Conservation (phyloP, 2,113 vertebrate species). For the Misgurnus mizolepis region DNA sequence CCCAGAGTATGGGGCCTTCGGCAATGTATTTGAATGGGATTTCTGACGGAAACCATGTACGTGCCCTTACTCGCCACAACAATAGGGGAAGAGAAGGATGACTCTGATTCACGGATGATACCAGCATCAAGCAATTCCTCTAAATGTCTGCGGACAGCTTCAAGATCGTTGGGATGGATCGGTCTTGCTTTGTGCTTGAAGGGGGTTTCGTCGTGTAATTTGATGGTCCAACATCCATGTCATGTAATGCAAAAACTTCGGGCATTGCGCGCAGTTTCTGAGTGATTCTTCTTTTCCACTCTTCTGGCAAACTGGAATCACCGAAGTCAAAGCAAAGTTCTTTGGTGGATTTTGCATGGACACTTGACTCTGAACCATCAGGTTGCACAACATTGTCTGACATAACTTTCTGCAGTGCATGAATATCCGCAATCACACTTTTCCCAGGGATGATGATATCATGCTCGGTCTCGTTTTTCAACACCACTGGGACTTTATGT, state of each 20-base stretch:
- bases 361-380: neutral
- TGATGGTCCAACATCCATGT: slow-evolving; percentile 9
- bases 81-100: no score
- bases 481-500: no score
- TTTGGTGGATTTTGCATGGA: neutral
- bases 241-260: neutral
- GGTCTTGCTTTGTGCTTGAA: no score
- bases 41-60: no score
- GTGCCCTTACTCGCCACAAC: no score
- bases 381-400: neutral
- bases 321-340: slow-evolving; percentile 2
- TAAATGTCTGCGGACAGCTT: no score
- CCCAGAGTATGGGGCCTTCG: no score
- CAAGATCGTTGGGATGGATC: no score
- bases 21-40: no score
- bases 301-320: neutral
- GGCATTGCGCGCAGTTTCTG: neutral
- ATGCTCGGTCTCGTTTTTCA: slow-evolving; percentile 7
- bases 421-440: slow-evolving; percentile 23
- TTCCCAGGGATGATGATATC: slow-evolving; percentile 15
- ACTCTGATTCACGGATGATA: no score
- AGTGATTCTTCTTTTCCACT: neutral
- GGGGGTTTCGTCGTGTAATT: neutral
- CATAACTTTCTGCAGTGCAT: slow-evolving; percentile 21
- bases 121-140: no score